A percentile compares a stretch with the other conserved stretches of the same genome.
Conservation (phyloP, 2,888 invertebrate species). For the Chrysolina haemoptera region DNA sequence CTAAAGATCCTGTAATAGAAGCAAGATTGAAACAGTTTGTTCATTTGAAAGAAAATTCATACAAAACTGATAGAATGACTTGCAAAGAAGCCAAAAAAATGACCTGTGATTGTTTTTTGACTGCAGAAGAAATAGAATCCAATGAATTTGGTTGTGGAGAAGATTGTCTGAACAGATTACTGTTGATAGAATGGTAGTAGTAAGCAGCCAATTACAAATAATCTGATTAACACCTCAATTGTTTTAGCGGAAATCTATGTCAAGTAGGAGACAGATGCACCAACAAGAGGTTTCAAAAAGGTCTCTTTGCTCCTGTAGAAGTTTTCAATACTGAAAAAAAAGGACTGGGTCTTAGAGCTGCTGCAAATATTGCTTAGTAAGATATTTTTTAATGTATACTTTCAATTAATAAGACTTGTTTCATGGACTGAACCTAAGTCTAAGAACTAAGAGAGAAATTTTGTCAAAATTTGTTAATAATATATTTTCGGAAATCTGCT, state of each 20-base stretch:
- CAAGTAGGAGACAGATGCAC: constrained; percentile 92
- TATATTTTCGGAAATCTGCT: too few relatives aligned
- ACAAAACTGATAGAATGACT: constrained; percentile 85
- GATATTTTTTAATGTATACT: constrained; percentile 58
- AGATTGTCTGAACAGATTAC: constrained; percentile 94
- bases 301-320: constrained; percentile 86
- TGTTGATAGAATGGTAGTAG: constrained; percentile 96
- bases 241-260: constrained; percentile 87
- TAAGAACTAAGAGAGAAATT: too few relatives aligned
- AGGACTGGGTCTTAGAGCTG: constrained; percentile 92
- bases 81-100: constrained; percentile 94
- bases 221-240: not conserved
- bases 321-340: constrained; percentile 95
- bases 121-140: constrained; percentile 85
- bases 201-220: constrained; percentile 32
- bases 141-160: constrained; percentile 94
- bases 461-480: too few relatives aligned
- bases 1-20: constrained; percentile 69
- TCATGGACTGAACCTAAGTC: too few relatives aligned
- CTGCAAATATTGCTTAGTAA: constrained; percentile 81
- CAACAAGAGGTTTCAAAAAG: constrained; percentile 94
- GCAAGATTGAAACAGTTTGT: constrained; percentile 82
- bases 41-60: constrained; percentile 88
- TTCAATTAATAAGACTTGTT: too few relatives aligned
- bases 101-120: constrained; percentile 95